A percentile compares a stretch with the other conserved stretches of the same genome.
Conservation (phyloP, 2,888 invertebrate genomes). For the Sarcophaga variegata region DNA sequence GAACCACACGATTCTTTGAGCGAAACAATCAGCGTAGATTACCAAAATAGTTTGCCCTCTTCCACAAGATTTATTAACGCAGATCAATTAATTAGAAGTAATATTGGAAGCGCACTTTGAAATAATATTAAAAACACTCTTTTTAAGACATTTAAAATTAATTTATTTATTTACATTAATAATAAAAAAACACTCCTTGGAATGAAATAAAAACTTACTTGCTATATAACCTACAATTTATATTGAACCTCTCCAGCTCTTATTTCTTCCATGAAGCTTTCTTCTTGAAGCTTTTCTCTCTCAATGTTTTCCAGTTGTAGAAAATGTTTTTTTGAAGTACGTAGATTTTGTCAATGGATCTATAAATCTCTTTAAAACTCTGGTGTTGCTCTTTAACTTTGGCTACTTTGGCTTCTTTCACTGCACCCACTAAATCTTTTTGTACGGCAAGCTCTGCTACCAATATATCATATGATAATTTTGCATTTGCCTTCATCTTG, state of each 20-base stretch:
- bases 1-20: conserved; percentile 13
- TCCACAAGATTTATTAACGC: neutral
- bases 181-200: neutral
- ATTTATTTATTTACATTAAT: too few relatives aligned
- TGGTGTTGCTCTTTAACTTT: neutral
- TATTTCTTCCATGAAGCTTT: neutral
- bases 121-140: too few relatives aligned
- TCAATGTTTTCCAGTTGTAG: neutral
- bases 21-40: neutral
- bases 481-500: too few relatives aligned
- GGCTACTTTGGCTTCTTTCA: neutral
- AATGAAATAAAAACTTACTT: neutral
- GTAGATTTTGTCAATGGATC: neutral
- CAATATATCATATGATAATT: too few relatives aligned
- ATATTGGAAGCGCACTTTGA: conserved; percentile 15
- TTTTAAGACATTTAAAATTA: too few relatives aligned
- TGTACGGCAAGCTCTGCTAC: too few relatives aligned
- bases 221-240: neutral
- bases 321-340: neutral
- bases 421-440: too few relatives aligned
- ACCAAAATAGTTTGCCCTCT: neutral
- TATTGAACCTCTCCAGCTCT: neutral
- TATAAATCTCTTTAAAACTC: conserved; percentile 6
- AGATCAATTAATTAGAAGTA: conserved; percentile 13
- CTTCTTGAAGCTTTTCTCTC: neutral